phyloP scores from a whole-genome alignment of 2,797 vertebrate species.

The Pangasius krempfi region DNA sequence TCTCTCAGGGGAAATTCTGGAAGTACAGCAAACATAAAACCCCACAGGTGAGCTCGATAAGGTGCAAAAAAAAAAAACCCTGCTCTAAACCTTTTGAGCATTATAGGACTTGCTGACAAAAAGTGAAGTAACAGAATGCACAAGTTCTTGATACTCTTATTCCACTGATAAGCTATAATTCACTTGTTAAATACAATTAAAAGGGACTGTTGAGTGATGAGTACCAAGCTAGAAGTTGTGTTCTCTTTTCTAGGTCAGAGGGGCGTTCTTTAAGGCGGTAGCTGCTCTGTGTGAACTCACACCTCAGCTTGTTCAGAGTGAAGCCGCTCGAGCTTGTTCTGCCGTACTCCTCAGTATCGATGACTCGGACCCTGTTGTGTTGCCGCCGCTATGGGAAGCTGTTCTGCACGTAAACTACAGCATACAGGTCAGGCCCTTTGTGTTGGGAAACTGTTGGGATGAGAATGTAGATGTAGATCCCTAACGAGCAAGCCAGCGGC shows the following conservation, averaged over 20 bases:
- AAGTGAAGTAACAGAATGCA: neutral
- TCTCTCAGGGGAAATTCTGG: constrained; percentile 91
- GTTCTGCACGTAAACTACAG: constrained; percentile 83
- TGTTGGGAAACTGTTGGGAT: neutral
- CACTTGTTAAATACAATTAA: neutral
- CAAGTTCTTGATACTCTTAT: neutral
- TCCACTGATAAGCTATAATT: neutral
- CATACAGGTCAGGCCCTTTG: constrained; percentile 77
- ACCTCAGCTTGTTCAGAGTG: constrained; percentile 80
- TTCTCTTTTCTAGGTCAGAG: constrained; percentile 79
- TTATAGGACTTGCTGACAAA: neutral
- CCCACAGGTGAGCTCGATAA: constrained; percentile 79
- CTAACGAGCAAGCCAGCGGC: neutral
- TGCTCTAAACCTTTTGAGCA: neutral
- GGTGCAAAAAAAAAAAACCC: neutral
- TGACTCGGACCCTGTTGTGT: constrained; percentile 89
- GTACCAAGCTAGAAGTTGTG: neutral
- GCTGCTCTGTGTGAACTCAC: constrained; percentile 85
- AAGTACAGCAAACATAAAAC: constrained; percentile 90
- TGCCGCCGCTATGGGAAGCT: constrained; percentile 92
- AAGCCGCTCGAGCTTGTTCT: constrained; percentile 84
- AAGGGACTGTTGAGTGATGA: neutral
- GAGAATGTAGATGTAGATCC: neutral
- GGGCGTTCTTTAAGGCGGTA: constrained; percentile 90
- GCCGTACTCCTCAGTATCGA: constrained; percentile 90